Base-by-base conservation (phyloP, 35 echinoderm and acorn worm genomes). In the Lytechinus pictus region DNA sequence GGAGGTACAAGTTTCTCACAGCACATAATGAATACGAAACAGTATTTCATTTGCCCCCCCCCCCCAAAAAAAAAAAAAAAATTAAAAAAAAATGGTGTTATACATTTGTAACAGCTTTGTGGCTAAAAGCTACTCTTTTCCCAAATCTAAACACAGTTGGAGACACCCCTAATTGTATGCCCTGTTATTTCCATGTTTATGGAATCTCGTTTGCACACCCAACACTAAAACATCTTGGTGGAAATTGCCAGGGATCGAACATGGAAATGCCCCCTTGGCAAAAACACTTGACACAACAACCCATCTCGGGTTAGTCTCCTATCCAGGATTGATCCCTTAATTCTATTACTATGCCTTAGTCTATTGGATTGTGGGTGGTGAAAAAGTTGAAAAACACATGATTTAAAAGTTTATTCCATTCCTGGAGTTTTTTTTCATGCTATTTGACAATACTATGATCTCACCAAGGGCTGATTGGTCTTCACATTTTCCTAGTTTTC, bases 151-250 rank as follows among this genome's bases (percentile, higher is more conserved):
- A 79, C 21, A 79, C 21, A 79, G 66, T 7, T 79, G 66, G 66
- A 79, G 66, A 79, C 66, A 79, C n/a, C 66, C 66, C 8, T 79
- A 79, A 79, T n/a, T 79, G 66, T 79, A 79, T 79, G 66, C 66
- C 66, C n/a, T 14, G 66, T 24, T 79, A 24, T 79, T 79, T 79
- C 66, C 4, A 24, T 79, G 66, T 79, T 79, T 79, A 79, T 79
- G 66, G 66, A 79, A 79, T 79, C 66, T 79, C 4, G 14, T 79
- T 14, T 79, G 19, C 19, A 79, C 66, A 79, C 66, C 66, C 66
- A 79, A 79, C 7, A 79, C 66, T 79, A 79, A 79, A 79, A 19
- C 66, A 79, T 79, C 16, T 4, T 79, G 66, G 66, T 24, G 7
- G 66, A 24, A 79, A 16, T 79, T 24, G 66, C 66, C 8, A n/a